Base-by-base conservation (phyloP, 2,888 invertebrate genomes). In the Mythimna pallens region DNA sequence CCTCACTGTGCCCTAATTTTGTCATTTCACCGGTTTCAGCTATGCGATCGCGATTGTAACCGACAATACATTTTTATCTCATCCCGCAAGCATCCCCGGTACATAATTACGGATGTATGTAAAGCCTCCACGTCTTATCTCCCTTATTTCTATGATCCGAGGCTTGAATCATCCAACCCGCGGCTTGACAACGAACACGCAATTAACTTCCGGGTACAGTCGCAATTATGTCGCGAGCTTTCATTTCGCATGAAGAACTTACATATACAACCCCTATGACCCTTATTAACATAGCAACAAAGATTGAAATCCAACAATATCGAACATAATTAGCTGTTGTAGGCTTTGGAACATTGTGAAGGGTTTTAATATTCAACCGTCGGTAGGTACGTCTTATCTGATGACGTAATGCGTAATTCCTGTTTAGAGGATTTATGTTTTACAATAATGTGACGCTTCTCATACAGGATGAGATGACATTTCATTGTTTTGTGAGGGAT, bases 151-250 rank as follows among this genome's bases (percentile, higher is more conserved):
- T 83, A 83, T 80, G 70, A 83, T 80, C 83, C 70, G n/a, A 58
- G 73, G 75, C 86, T 86, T 89, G 90, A 89, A 90, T 89, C 89
- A 92, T 89, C 86, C 85, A 83, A 74, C 87, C 84, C 76, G 78
- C 71, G 76, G 84, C 85, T 80, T 90, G 89, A 90, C 90, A 91
- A 86, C 89, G 85, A 91, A 92, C 90, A 89, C 78, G 90, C 91
- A 92, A 93, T 93, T 92, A 93, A 90, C 88, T 91, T 89, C 87
- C 86, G 86, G 88, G 86, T 85, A 87, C 89, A 86, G 81, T 89
- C 85, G 87, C 89, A 90, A 89, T 89, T 88, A 88, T 85, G 88
- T 86, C 84, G 80, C 83, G 73, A 83, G 83, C 73, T 76, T 86
- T 82, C 80, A 74, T 80, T 83, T 83, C 81, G 68, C 70, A 81